Base-by-base conservation (phyloP, 2,888 invertebrate genomes). In the Ceramica pisi region DNA sequence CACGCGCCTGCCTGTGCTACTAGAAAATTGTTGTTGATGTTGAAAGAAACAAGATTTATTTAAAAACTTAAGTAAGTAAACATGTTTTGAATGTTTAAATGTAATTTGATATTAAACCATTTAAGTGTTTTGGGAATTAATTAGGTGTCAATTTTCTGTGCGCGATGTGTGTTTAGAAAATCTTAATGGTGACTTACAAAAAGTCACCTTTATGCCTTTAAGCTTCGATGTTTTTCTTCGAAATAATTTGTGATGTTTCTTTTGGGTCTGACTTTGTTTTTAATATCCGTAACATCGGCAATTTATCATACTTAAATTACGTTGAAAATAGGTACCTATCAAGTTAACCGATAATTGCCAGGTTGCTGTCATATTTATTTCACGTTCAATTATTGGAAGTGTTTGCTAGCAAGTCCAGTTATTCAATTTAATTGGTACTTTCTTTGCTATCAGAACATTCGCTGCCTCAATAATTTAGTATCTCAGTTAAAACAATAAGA, bases 1-100 rank as follows among this genome's bases (percentile, higher is more conserved):
- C 80, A 86, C 87, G 83, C 86, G 87, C 69, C 67, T 55, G 26
- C 19, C 64, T 71, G 65, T 64, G 65, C 78, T 79, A 78, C 78
- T 78, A 84, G 78, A 78, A 81, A 83, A 83, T 75, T 68, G 69
- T 78, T 80, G 83, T 85, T 85, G 85, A 82, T 57, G 60, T 59
- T 61, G 16, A 64, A 35, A 51, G 31, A 60, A 65, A 53, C 38
- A 61, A 67, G 64, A 66, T 67, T 74, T 60, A 55, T 72, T 70
- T 67, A 50, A 62, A 64, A 21, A 38, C 59, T 63, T 56, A 62
- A 59, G 35, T 59, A 44, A 60, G 57, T 74, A 61, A 66, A 66
- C 41, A 23, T 68, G 69, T 82, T 63, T 44, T 35, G 65, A 62
- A 80, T 80, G 19, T 21, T 59, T 63, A 48, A 26, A 57, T n/a